Evolutionary conservation across 2,888 invertebrate genomes (phyloP), one percentile per base, ranked within the genome.

Genomic region (Thecocarcelia acutangulata): DNA sequence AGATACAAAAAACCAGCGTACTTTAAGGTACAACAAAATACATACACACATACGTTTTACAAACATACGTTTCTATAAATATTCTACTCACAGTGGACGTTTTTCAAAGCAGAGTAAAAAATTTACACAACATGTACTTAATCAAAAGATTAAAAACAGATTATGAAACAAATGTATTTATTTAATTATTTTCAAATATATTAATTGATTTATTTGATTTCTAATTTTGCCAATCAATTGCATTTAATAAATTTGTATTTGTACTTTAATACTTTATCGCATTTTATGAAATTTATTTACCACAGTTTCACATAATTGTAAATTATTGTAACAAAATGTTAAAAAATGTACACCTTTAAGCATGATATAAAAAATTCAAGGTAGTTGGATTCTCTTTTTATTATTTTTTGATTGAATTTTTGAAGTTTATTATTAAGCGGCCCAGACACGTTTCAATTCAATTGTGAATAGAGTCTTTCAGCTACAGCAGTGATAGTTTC

Each of bases 1-100:
- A n/a, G 83, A 76, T 76, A 81, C 68, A 66, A 73, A 73, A 84
- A 83, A 77, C 58, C 76, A 61, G 70, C 72, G 78, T 69, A 83
- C 44, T 63, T 68, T 81, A 68, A 80, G 68, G 74, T 64, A 83
- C 66, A 77, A 69, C 78, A 50, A 83, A 58, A 76, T 58, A 84
- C 42, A 77, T 66, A 58, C 69, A n/a, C 61, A 66, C n/a, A 61
- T 70, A 83, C 19, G 69, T 24, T 19, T 9, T 3, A 64, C 40
- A 48, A 74, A 61, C 68, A 37, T 37, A 44, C 1, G 33, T 33
- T 9, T 68, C 48, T 72, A 63, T 52, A 50, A 54, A 64, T 69
- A 74, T n/a, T 73, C 24, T 56, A 52, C 70, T 68, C 59, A 61
- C 54, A 37, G 42, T 50, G 72, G 72, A 52, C 33, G 42, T 11